Evolutionary conservation across 2,888 invertebrate genomes (phyloP), one percentile per base, ranked within the genome.

Genomic region (Stenurella melanura): DNA sequence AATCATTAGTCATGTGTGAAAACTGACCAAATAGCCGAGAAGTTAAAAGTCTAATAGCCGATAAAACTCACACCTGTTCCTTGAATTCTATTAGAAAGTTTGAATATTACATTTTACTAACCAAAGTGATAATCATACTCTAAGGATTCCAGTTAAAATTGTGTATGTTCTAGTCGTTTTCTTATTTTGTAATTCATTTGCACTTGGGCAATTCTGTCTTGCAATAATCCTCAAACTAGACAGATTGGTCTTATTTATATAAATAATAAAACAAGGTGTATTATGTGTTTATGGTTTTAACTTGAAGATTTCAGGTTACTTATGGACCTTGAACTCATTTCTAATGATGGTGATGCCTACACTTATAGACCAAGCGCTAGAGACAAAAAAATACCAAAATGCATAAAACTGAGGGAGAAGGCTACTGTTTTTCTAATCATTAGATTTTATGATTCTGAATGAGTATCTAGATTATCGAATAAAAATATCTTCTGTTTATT

Each of bases 291-390:
- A 57, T 34, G 30, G 18, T 17, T 26, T 26, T 19, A 21, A 19
- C 30, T 19, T 68, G 30, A 54, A 68, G 34, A 15, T 69, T 69
- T 69, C 69, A 34, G 30, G 34, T 61, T 69, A 57, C 1, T 67
- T 17, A 57, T 11, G 57, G 17, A 57, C 69, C 69, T 69, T 69
- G 69, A 58, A 34, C 69, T 34, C 57, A 58, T 69, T 69, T 69
- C 38, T 26, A 58, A n/a, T 15, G 34, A 30, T 30, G 69, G 26
- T 57, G 26, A 56, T n/a, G 61, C 34, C 15, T 9, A 9, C 6
- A 61, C 26, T 19, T 17, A n/a, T n/a, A n/a, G n/a, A n/a, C n/a
- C n/a, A n/a, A n/a, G n/a, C n/a, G n/a, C n/a, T n/a, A n/a, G n/a
- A n/a, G n/a, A n/a, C n/a, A n/a, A n/a, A n/a, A n/a, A n/a, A n/a